Base-by-base conservation (phyloP, 2,113 vertebrate genomes). In the Promerops cafer region DNA sequence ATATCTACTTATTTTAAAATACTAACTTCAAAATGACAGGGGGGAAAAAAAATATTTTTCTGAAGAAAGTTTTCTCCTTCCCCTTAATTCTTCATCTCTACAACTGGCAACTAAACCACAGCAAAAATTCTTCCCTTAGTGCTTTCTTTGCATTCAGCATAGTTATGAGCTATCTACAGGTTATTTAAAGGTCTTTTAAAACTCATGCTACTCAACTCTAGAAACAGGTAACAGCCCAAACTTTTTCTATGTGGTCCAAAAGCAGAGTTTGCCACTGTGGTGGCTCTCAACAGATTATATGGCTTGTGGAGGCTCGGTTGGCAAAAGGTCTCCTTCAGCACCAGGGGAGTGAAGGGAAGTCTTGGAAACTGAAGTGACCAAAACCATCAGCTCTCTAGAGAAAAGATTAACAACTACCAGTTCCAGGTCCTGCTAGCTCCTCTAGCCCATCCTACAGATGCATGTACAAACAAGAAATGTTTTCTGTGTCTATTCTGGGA, bases 21-120 rank as follows among this genome's bases (percentile, higher is more conserved):
- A 60, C 10, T 42, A 61, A n/a, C 45, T 92, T 69, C 31, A 61
- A 95, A 78, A 44, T 72, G 30, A 1, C 2, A 33, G 7, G 13
- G 13, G 1, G n/a, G n/a, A n/a, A n/a, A n/a, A 0, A 5, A 39
- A 5, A 42, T 44, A 9, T 27, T 13, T 22, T 28, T 50, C 78
- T 85, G 54, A 20, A 3, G 2, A 54, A 78, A 5, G 7, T 16
- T 45, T 88, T 76, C 23, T 83, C 35, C 21, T 68, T 76, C 23
- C 11, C 54, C 21, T 71, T 45, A 54, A 54, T 83, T 76, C 35
- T 79, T 39, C 21, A 33, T 45, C 12, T 76, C 30, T 79, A 50
- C 9, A 31, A 18, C 9, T 45, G 7, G 5, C 16, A 89, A 52
- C 6, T 56, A 60, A 76, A 83, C 5, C 4, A 0, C 60, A 84